A percentile compares a stretch with the other conserved stretches of the same genome.
These are phyloP conservation scores for Agriopis leucophaearia DNA, from an alignment of 2,888 invertebrate species.

Conservation along the genomic window DNA sequence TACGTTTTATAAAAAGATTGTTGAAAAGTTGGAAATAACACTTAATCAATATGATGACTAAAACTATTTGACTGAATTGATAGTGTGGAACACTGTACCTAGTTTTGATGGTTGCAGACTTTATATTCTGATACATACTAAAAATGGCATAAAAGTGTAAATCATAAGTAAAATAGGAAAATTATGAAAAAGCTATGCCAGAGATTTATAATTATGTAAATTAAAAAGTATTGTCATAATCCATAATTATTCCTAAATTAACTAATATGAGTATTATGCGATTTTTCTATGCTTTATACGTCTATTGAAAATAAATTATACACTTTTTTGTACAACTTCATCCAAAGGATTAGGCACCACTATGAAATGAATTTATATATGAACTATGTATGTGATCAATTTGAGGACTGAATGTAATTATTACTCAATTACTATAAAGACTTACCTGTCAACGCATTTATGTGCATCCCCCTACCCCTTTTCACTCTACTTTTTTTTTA, in stretches of 20 bases:
- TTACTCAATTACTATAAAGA: neutral
- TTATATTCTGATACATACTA: constrained; percentile 27
- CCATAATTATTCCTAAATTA: constrained; percentile 19
- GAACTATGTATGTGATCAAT: constrained; percentile 66
- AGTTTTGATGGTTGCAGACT: constrained; percentile 17
- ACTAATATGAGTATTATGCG: constrained; percentile 15
- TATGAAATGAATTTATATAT: constrained; percentile 67
- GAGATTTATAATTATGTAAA: constrained; percentile 19
- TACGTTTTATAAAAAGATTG: constrained; percentile 95
- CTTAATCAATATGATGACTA: constrained; percentile 81
- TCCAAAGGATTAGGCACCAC: constrained; percentile 69
- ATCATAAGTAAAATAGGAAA: neutral
- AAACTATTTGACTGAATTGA: constrained; percentile 48
- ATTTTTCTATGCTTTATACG: constrained; percentile 31
- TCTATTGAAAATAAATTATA: constrained; percentile 21
- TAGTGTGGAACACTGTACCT: constrained; percentile 35
- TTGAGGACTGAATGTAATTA: constrained; percentile 72
- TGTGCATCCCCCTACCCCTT: neutral
- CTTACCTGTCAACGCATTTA: neutral
- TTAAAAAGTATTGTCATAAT: constrained; percentile 12
- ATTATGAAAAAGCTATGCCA: constrained; percentile 1
- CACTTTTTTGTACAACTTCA: constrained; percentile 50
- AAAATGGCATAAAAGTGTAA: constrained; percentile 19
- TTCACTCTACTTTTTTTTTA: neutral
- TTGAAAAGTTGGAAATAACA: constrained; percentile 89